Base-by-base conservation (phyloP, 2,113 vertebrate species). In the Psophia crepitans region DNA sequence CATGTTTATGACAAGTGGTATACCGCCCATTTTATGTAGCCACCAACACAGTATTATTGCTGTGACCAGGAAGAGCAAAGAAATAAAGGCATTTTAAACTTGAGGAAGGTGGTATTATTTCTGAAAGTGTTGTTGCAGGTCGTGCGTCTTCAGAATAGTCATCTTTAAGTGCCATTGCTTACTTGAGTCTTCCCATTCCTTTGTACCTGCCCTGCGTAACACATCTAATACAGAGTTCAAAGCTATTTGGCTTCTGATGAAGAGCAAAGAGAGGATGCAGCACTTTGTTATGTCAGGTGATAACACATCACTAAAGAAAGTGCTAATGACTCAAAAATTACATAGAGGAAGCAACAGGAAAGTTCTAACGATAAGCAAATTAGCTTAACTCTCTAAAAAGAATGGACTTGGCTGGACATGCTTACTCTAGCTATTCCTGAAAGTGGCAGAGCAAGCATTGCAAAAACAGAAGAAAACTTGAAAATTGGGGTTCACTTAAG, bases 241-340 rank as follows among this genome's bases (percentile, higher is more conserved):
- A 96, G 79, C 69, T 49, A 41, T 71, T 18, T 84, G 56, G 64
- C 46, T 95, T 92, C 80, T 89, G 84, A 93, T 21, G 80, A 87
- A 87, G 24, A 87, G 57, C 71, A 79, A 92, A 92, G 61, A 56
- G 17, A 57, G 44, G 48, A 89, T 24, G 18, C 87, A 70, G 70
- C 13, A 54, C 76, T 90, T 86, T 9, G 32, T 73, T 60, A 70
- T 8, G 22, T 70, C 79, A 87, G 90, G 73, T 0, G 6, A 60
- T 35, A 88, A 92, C 0, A 0, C 41, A 66, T 46, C 0, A 0
- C 37, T 78, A 66, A 92, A 74, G 85, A 27, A 85, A 89, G 88
- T 87, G 86, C 54, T 95, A 92, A 78, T 86, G 83, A 93, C 60
- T 95, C 71, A 76, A 85, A 84, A 88, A 80, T 84, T 80, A 88